Conservation (phyloP, 2,888 invertebrate species). For the Caenorhabditis sp. region DNA sequence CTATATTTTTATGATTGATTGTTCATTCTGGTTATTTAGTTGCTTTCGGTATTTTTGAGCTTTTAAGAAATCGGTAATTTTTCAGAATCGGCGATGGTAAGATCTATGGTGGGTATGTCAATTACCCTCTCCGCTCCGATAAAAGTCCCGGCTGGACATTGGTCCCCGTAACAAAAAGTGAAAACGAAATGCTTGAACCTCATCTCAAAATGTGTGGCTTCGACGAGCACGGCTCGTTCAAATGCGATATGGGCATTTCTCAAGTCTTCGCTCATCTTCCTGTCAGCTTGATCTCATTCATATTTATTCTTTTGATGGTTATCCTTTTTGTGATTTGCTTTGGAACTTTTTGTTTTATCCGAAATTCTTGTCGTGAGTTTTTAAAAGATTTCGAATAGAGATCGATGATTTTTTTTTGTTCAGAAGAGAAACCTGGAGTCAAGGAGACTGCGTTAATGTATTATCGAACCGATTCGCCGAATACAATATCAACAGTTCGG, state of each 20-base stretch:
- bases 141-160: constrained; percentile 56
- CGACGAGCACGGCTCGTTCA: constrained; percentile 53
- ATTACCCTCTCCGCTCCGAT: constrained; percentile 56
- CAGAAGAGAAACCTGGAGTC: constrained; percentile 32
- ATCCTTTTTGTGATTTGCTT: constrained; percentile 31
- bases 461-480: constrained; percentile 48
- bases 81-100: constrained; percentile 61
- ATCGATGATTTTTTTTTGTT: constrained; percentile 2
- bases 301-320: constrained; percentile 32
- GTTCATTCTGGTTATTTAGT: too few relatives aligned
- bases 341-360: constrained; percentile 32
- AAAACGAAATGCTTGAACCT: constrained; percentile 59
- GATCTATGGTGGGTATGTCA: constrained; percentile 61
- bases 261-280: constrained; percentile 48
- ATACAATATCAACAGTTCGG: constrained; percentile 44
- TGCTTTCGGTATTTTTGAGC: too few relatives aligned
- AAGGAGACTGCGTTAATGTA: constrained; percentile 50
- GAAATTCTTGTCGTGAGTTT: constrained; percentile 38
- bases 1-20: too few relatives aligned
- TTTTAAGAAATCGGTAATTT: too few relatives aligned
- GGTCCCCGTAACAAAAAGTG: constrained; percentile 53
- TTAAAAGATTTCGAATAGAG: constrained; percentile 1
- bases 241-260: constrained; percentile 53
- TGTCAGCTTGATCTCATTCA: constrained; percentile 27
- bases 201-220: constrained; percentile 57